A percentile compares a stretch with the other conserved stretches of the same genome.
These are phyloP conservation scores for Corynorhinus townsendii DNA, from an alignment of 2,113 vertebrate genomes.

Conservation along the genomic window DNA sequence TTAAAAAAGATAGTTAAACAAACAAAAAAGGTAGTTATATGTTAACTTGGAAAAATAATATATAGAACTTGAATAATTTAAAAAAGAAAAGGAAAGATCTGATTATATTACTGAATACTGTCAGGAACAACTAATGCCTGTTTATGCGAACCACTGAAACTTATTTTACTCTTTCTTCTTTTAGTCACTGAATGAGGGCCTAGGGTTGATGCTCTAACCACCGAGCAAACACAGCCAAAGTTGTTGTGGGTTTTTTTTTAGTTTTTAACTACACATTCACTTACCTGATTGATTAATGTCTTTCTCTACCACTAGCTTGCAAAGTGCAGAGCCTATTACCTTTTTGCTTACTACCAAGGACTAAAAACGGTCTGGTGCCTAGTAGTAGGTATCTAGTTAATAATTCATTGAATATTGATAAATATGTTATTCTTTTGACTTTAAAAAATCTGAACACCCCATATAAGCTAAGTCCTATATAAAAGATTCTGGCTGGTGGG, in stretches of 20 bases:
- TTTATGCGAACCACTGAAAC: background rate
- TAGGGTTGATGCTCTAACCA: too few species aligned
- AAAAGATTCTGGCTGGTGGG: background rate
- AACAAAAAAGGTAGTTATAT: background rate
- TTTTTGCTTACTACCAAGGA: background rate
- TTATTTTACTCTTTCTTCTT: conserved; percentile 26
- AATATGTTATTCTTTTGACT: conserved; percentile 21
- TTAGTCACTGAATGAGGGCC: background rate
- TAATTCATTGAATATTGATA: conserved; percentile 5
- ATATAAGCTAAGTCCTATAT: background rate
- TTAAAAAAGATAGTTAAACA: too few species aligned
- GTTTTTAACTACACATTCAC: background rate
- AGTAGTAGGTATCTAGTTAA: background rate
- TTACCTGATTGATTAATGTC: background rate
- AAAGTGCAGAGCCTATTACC: background rate
- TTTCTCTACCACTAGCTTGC: background rate
- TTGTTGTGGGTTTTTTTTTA: background rate
- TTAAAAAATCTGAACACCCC: conserved; percentile 7
- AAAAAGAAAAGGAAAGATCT: background rate
- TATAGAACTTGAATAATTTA: background rate
- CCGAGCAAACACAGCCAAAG: too few species aligned
- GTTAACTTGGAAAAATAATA: conserved; percentile 30
- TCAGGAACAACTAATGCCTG: background rate
- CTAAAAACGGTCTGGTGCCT: background rate
- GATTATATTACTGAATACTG: background rate